Percentiles rank a stretch among this genome's conserved stretches.
phyloP scores from a whole-genome alignment of 2,113 vertebrate genomes.

The Corythaixoides concolor region DNA sequence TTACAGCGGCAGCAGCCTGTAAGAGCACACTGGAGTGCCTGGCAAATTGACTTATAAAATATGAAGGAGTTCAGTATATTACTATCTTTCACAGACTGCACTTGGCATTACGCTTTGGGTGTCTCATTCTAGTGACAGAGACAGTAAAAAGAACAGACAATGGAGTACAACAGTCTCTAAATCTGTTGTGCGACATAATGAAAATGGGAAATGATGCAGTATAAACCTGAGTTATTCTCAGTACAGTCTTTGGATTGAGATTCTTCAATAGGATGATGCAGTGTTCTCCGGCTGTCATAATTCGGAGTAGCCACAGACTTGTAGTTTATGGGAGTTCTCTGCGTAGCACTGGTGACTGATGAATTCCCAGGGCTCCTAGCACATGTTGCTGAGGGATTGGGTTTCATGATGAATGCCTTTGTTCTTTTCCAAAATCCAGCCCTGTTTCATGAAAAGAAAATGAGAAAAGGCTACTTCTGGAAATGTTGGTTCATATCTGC shows the following conservation, averaged over 20 bases:
- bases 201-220: background rate
- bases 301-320: background rate
- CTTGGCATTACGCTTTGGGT: background rate
- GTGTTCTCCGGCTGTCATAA: background rate
- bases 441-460: background rate
- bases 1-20: background rate
- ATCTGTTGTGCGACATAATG: conserved; percentile 10
- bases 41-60: conserved; percentile 36
- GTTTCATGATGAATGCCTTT: conserved; percentile 16
- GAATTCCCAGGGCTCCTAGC: background rate
- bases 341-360: background rate
- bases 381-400: background rate
- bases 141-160: conserved; percentile 13
- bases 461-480: background rate
- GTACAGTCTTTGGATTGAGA: background rate
- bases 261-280: background rate
- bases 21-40: background rate
- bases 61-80: background rate
- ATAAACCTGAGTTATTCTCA: background rate
- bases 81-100: background rate
- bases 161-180: conserved; percentile 5
- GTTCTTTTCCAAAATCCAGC: conserved; percentile 4
- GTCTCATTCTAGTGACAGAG: conserved; percentile 4
- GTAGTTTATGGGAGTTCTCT: background rate
- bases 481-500: background rate